phyloP scores from a whole-genome alignment of 2,888 invertebrate species.

The Orchesella flavescens region DNA sequence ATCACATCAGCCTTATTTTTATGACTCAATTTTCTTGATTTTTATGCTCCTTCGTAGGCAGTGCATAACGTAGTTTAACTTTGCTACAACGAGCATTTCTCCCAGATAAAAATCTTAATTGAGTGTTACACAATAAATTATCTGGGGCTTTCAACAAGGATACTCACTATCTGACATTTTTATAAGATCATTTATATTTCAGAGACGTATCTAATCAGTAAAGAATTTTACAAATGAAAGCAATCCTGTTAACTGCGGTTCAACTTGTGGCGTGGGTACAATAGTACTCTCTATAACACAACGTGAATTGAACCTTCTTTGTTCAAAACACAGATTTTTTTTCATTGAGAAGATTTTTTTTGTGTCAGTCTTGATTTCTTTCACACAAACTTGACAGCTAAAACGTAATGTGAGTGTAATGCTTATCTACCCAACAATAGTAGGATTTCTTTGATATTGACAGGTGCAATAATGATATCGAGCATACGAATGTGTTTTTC shows the following conservation, averaged over 20 bases:
- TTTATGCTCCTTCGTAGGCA: neutral
- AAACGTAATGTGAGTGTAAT: neutral
- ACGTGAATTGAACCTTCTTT: neutral
- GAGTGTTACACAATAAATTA: slow-evolving; percentile 71
- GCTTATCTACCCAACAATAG: too few relatives aligned
- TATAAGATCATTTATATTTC: slow-evolving; percentile 57
- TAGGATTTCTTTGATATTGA: neutral
- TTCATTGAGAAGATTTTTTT: neutral
- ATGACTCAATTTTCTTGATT: slow-evolving; percentile 26
- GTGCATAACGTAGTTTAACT: neutral
- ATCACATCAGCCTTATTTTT: slow-evolving; percentile 2
- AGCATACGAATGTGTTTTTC: neutral
- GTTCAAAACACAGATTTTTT: neutral
- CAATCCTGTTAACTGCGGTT: slow-evolving; percentile 33
- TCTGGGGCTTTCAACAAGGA: slow-evolving; percentile 52
- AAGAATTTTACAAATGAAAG: slow-evolving; percentile 47
- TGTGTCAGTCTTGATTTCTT: neutral
- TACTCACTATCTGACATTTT: slow-evolving; percentile 50
- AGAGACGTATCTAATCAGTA: slow-evolving; percentile 59
- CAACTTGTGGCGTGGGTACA: too few relatives aligned
- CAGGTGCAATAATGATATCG: neutral
- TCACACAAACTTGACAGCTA: neutral
- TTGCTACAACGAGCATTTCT: slow-evolving; percentile 11
- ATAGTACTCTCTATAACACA: neutral
- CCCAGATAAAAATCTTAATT: slow-evolving; percentile 71